Base-by-base conservation (phyloP, 2,888 invertebrate genomes). In the Psylliodes chrysocephalus region DNA sequence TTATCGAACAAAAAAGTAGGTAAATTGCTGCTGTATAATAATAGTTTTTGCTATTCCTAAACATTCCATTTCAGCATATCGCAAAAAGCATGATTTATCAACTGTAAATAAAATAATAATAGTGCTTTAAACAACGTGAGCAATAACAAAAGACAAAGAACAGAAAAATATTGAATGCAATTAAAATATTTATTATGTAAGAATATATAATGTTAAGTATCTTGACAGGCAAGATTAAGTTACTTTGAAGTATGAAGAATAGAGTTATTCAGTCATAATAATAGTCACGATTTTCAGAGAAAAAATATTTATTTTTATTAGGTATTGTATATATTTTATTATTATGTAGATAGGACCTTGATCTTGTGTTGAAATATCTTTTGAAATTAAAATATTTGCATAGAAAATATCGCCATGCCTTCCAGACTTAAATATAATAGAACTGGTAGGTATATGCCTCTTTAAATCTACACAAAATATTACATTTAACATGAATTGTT, bases 11-110 rank as follows among this genome's bases (percentile, higher is more conserved):
- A 22, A 22, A n/a, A 22, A 22, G 2, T 30, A 10, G 10, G 6
- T 30, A 30, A 30, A 30, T 30, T 8, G 30, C 30, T 30, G 10
- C 30, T 10, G 30, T 30, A 30, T 30, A 30, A 30, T 8, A 30
- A 30, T 30, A 30, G 6, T 30, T 30, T 12, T 44, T 17, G 17
- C 10, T 19, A 40, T 40, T 40, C 40, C n/a, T 6, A 17, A 18
- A 14, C 44, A 19, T 44, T 44, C 44, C 18, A 44, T 44, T 44
- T 14, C 2, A 10, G 15, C 52, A 33, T 17, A 17, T 19, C 14
- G 53, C 19, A 18, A 53, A 54, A 54, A 42, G 6, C 22, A 54
- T 40, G 54, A 54, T 19, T 54, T 42, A 54, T 54, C 22, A 42
- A 42, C 42, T 54, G 54, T 54, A 44, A 44, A 44, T 44, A 44